Conservation (phyloP, 2,113 vertebrate species). For the Pristiophorus japonicus region DNA sequence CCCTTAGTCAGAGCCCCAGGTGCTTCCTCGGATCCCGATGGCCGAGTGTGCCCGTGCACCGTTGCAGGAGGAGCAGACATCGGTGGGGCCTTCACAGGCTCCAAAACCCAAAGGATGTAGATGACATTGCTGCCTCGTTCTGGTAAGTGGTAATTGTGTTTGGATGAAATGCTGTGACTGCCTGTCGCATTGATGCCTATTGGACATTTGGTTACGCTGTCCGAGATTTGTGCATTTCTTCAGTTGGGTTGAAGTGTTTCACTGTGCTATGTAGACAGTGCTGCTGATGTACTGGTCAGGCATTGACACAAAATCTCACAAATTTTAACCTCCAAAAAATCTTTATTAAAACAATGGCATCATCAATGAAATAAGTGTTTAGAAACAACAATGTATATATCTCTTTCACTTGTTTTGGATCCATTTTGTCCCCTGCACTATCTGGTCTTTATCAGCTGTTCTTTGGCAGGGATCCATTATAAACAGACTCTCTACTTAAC, state of each 20-base stretch:
- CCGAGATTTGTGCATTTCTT: neutral
- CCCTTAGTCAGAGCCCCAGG: no score
- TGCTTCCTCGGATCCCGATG: no score
- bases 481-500: neutral
- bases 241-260: neutral
- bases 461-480: neutral
- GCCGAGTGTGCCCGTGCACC: no score
- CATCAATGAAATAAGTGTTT: neutral
- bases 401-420: neutral
- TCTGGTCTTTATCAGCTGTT: neutral
- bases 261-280: neutral
- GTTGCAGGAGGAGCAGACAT: no score
- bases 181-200: neutral
- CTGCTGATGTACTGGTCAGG: neutral
- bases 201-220: neutral
- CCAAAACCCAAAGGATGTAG: neutral
- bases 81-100: no score
- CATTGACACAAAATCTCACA: neutral
- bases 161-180: neutral
- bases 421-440: neutral
- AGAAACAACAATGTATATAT: neutral
- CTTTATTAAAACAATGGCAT: neutral
- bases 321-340: neutral
- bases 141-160: neutral
- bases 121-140: neutral